Evolutionary conservation across 2,888 invertebrate genomes (phyloP).

Genomic region (Pilophorus perplexus): DNA sequence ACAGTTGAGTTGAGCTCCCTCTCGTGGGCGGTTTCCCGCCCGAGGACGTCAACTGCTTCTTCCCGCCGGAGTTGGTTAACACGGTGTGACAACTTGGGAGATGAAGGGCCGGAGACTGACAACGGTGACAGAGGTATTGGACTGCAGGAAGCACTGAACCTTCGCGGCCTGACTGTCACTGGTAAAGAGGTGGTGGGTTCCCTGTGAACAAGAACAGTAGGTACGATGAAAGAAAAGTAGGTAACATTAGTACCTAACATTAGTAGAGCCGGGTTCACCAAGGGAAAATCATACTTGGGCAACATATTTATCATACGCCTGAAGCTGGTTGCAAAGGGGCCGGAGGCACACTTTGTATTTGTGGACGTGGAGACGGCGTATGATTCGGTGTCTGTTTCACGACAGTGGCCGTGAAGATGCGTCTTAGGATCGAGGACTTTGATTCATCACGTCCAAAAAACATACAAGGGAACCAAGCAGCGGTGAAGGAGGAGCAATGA

Average conservation of each 20-base stretch:
- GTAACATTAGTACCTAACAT: too few relatives aligned
- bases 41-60: conserved; percentile 81
- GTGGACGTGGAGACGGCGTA: background rate
- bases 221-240: too few relatives aligned
- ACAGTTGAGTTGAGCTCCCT: conserved; percentile 85
- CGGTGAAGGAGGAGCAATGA: background rate
- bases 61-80: conserved; percentile 86
- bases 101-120: conserved; percentile 49
- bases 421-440: background rate
- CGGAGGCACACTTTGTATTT: conserved; percentile 2
- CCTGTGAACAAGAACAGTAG: conserved; percentile 33
- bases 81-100: conserved; percentile 73
- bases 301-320: too few relatives aligned
- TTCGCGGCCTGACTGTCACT: conserved; percentile 60
- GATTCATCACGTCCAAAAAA: background rate
- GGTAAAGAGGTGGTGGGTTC: conserved; percentile 34
- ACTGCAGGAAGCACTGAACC: conserved; percentile 88
- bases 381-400: background rate
- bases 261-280: too few relatives aligned
- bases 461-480: background rate
- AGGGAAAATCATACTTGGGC: background rate
- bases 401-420: background rate
- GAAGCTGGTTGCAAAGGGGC: background rate
- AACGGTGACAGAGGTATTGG: conserved; percentile 52
- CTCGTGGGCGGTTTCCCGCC: conserved; percentile 87